Evolutionary conservation across 1,140 invertebrate genomes (phyloP), one percentile per base, ranked within the genome.

Genomic region (Leptestheria dahalacensis): DNA sequence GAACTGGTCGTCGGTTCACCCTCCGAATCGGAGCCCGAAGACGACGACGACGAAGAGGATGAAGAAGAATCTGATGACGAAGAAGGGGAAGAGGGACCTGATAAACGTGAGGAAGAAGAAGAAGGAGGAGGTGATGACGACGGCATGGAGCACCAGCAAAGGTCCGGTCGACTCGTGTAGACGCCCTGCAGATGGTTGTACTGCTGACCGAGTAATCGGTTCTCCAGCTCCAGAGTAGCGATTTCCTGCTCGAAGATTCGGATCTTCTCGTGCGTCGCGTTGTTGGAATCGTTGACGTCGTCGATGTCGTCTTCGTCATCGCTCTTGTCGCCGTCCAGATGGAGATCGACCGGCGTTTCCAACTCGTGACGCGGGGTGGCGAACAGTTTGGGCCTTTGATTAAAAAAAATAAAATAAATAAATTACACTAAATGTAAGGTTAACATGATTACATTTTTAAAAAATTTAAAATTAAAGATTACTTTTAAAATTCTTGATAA

Each of bases 141-240:
- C n/a, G n/a, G 33, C 6, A 15, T 15, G 33, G 33, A 67, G 64
- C 12, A 65, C 66, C 46, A 67, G 68, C 21, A 76, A 61, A 18
- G 64, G 59, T 29, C 29, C 15, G n/a, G 23, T 41, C 4, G 48
- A 46, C 9, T 41, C 20, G 12, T 62, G 49, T 18, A 65, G 26
- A 20, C 46, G 47, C 15, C 6, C 15, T 41, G 33, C 33, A 41
- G 33, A 47, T 77, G 75, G 57, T 77, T 77, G 65, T 28, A 56
- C 15, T 81, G 78, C 11, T 70, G 64, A 48, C 71, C 71, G 11
- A 81, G 60, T 23, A 73, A 66, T 47, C 78, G 74, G 66, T 80
- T 81, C 59, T 80, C 77, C 33, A 75, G 70, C 0, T 71, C 63
- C 21, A 81, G 67, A 57, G 77, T 75, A 51, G 78, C 73, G 18